A percentile compares a stretch with the other conserved stretches of the same genome.
Conservation (phyloP, 2,113 vertebrate species). For the Microcebus griseorufus region DNA sequence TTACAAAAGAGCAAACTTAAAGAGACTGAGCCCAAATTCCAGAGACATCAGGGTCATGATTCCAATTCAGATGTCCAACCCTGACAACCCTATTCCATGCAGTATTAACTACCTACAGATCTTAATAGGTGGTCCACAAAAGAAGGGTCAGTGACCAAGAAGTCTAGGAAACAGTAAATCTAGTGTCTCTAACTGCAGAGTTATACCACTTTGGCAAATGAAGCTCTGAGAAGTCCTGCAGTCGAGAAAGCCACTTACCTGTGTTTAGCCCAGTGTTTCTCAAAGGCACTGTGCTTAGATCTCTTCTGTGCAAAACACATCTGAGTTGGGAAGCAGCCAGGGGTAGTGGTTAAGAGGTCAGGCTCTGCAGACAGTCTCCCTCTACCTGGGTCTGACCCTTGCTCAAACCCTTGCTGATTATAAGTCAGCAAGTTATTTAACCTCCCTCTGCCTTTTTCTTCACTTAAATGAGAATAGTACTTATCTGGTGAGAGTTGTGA, state of each 20-base stretch:
- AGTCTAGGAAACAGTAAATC: not conserved
- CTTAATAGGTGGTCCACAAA: not conserved
- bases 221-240: not conserved
- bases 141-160: not conserved
- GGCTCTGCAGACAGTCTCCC: not conserved
- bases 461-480: not conserved
- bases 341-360: not conserved
- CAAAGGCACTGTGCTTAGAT: not conserved
- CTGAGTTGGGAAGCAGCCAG: not conserved
- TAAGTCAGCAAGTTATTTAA: not conserved
- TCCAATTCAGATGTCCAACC: not conserved
- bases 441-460: not conserved
- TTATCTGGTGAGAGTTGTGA: not conserved
- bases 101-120: not conserved
- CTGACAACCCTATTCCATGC: fast-evolving
- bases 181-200: not conserved
- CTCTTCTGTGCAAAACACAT: not conserved
- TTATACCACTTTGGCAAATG: not conserved
- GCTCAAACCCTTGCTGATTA: not conserved
- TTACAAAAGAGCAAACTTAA: not conserved
- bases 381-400: not conserved
- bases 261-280: not conserved
- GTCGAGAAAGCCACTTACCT: not conserved
- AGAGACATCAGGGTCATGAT: not conserved
- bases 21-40: not conserved